A percentile compares a stretch with the other conserved stretches of the same genome.
Conservation (phyloP, 2,888 invertebrate species). For the Noctua janthina region DNA sequence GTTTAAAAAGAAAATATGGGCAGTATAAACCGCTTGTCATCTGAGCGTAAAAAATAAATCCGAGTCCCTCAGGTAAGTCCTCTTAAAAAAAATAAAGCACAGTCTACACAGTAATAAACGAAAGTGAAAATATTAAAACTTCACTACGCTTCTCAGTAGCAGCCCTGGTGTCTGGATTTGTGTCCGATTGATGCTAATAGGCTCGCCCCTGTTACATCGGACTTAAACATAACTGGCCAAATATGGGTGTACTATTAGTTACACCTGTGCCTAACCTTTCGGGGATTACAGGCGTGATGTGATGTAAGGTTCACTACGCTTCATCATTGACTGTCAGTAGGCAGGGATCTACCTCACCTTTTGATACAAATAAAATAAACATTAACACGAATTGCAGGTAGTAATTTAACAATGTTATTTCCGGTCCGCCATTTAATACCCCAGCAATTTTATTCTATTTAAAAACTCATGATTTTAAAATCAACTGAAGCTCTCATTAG, state of each 20-base stretch:
- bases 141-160: neutral
- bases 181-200: too few species aligned
- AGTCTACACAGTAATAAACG: neutral
- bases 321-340: neutral
- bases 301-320: neutral
- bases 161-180: too few species aligned
- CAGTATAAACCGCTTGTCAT: slow-evolving; percentile 21
- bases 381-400: neutral
- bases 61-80: neutral
- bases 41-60: slow-evolving; percentile 18
- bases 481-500: neutral
- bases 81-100: neutral
- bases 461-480: slow-evolving; percentile 11
- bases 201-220: too few species aligned
- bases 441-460: slow-evolving; percentile 25
- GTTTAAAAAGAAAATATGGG: slow-evolving; percentile 8
- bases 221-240: too few species aligned
- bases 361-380: neutral
- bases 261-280: too few species aligned
- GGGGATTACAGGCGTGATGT: too few species aligned
- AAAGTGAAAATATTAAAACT: neutral
- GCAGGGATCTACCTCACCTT: neutral
- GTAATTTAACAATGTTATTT: neutral
- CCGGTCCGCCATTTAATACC: neutral
- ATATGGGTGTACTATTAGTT: too few species aligned